Conservation (phyloP, 2,797 vertebrate species). For the Momotus momota region DNA sequence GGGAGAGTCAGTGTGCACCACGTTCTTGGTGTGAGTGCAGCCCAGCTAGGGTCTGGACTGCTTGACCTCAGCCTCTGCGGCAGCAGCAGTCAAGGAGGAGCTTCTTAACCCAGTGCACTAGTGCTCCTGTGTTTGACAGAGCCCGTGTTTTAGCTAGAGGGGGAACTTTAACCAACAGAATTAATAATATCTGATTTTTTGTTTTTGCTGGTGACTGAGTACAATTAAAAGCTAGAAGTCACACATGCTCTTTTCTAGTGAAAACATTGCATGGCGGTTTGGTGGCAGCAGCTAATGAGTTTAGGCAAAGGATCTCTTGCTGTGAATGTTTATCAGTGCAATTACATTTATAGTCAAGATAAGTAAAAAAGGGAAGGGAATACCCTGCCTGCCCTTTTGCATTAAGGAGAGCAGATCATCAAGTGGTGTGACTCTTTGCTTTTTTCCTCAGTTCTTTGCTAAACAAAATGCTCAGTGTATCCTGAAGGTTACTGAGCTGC, state of each 20-base stretch:
- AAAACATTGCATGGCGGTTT: neutral
- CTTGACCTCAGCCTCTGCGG: neutral
- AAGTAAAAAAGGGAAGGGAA: neutral
- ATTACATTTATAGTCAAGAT: neutral
- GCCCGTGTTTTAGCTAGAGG: neutral
- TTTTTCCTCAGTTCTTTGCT: neutral
- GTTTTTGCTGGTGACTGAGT: neutral
- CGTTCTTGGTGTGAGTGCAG: neutral
- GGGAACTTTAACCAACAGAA: neutral
- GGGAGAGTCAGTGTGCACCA: neutral
- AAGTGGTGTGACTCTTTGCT: neutral
- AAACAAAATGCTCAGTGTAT: constrained; percentile 2
- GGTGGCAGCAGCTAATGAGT: constrained; percentile 27
- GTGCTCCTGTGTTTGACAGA: neutral
- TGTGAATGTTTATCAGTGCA: constrained; percentile 13
- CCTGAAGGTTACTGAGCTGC: constrained; percentile 15
- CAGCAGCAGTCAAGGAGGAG: neutral
- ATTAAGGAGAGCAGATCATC: neutral
- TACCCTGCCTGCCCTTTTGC: neutral
- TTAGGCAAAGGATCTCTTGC: constrained; percentile 20
- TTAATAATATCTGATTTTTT: neutral
- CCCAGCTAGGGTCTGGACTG: neutral
- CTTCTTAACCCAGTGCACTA: neutral
- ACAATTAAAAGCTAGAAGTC: constrained; percentile 27
- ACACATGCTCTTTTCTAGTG: neutral